phyloP scores from a whole-genome alignment of 1,140 invertebrate genomes.

The Lepidurus packardi region DNA sequence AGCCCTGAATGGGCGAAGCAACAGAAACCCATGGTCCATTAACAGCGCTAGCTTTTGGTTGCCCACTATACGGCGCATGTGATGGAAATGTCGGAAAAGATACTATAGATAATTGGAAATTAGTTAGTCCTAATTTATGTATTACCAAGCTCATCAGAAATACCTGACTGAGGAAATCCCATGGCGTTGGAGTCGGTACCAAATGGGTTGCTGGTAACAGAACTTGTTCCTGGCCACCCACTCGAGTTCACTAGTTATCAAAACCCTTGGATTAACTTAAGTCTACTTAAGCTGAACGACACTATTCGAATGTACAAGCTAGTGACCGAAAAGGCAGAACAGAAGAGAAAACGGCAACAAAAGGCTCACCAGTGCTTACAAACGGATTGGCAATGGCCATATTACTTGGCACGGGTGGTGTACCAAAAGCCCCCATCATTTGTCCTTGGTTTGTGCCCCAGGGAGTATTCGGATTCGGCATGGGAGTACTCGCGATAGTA shows the following conservation, averaged over 20 bases:
- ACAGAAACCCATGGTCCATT: not conserved
- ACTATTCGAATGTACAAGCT: not conserved
- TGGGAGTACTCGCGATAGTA: not conserved
- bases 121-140: not conserved
- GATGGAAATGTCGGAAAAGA: not conserved
- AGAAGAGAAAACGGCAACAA: not conserved
- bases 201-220: not conserved
- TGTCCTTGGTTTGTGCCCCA: not conserved
- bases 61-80: not conserved
- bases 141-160: not conserved
- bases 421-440: not conserved
- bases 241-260: not conserved
- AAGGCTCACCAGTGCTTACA: constrained; percentile 8
- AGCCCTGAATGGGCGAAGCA: not conserved
- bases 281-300: not conserved
- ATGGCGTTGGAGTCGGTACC: not conserved
- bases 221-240: not conserved
- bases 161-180: constrained; percentile 12
- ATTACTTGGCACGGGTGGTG: not conserved
- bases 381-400: not conserved
- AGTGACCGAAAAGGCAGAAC: not conserved
- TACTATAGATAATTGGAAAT: not conserved
- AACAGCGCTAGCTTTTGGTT: not conserved
- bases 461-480: not conserved
- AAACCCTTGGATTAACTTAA: not conserved